A percentile compares a stretch with the other conserved stretches of the same genome.
Conservation (phyloP, 2,797 vertebrate genomes). For the Coreius guichenoti region DNA sequence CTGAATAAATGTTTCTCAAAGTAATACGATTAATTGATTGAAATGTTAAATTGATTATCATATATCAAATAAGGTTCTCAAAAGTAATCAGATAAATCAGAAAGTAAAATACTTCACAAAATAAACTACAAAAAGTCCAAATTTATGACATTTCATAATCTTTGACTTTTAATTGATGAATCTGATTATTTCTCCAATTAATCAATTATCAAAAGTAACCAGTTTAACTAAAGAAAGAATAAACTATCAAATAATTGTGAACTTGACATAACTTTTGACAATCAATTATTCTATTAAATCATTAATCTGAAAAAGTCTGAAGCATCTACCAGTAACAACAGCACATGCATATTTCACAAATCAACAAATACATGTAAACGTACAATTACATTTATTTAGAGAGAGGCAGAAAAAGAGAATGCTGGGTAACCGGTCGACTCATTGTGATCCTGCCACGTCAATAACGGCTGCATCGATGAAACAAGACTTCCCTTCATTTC, state of each 20-base stretch:
- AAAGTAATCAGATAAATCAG: not conserved
- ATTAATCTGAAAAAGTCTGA: not conserved
- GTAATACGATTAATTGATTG: not conserved
- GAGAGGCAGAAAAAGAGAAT: not conserved
- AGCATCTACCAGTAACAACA: not conserved
- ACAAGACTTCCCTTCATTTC: constrained; percentile 50
- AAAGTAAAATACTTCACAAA: not conserved
- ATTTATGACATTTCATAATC: not conserved
- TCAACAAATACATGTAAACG: not conserved
- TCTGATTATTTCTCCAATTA: not conserved
- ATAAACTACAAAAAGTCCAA: not conserved
- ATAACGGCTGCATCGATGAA: constrained; percentile 39
- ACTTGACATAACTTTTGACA: not conserved
- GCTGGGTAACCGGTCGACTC: constrained; percentile 15
- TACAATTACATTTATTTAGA: not conserved
- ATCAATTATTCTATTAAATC: not conserved
- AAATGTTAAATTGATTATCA: not conserved
- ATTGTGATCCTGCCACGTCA: constrained; percentile 49
- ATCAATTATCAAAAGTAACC: not conserved
- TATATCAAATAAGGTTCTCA: not conserved
- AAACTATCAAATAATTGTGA: not conserved
- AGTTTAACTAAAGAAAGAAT: not conserved
- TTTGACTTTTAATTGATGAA: not conserved
- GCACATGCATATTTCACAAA: not conserved
- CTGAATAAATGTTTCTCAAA: not conserved